phyloP scores from a whole-genome alignment of 2,113 vertebrate species.

The Emydura subglobosa region DNA sequence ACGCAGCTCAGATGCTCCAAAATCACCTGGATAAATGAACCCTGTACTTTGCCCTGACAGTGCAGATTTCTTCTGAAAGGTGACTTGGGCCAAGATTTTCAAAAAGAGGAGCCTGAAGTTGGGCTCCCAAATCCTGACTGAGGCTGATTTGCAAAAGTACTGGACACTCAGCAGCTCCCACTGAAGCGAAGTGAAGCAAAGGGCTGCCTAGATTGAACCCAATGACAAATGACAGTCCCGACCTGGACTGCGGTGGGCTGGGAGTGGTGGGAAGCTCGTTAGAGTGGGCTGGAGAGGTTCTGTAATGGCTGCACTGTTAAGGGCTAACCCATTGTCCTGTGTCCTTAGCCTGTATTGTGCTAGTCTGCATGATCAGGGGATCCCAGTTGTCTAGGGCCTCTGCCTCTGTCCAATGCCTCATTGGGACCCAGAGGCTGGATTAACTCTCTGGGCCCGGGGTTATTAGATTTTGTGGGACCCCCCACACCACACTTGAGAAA shows the following conservation, averaged over 20 bases:
- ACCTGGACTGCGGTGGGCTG: fast-evolving
- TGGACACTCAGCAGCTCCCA: background rate
- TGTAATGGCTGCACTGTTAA: background rate
- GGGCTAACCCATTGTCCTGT: background rate
- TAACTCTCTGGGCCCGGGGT: no score
- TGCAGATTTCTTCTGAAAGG: background rate
- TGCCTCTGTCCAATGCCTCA: background rate
- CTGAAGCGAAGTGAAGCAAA: background rate
- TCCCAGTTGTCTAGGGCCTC: background rate
- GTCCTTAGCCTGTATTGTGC: background rate
- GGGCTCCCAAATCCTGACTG: background rate
- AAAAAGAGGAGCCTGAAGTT: background rate
- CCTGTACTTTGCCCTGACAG: background rate
- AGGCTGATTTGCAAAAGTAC: background rate
- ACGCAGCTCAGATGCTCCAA: background rate
- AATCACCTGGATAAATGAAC: background rate
- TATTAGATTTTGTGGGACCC: no score
- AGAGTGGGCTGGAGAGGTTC: background rate
- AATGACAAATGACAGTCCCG: background rate
- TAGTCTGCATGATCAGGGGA: no score
- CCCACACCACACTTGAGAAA: no score
- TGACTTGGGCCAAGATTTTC: background rate
- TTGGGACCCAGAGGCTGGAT: background rate
- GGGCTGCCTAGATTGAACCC: background rate
- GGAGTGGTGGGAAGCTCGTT: background rate